A percentile compares a stretch with the other conserved stretches of the same genome.
These are phyloP conservation scores for Ciona savignyi DNA, from an alignment of 23 tunicate genomes.

Conservation along the genomic window DNA sequence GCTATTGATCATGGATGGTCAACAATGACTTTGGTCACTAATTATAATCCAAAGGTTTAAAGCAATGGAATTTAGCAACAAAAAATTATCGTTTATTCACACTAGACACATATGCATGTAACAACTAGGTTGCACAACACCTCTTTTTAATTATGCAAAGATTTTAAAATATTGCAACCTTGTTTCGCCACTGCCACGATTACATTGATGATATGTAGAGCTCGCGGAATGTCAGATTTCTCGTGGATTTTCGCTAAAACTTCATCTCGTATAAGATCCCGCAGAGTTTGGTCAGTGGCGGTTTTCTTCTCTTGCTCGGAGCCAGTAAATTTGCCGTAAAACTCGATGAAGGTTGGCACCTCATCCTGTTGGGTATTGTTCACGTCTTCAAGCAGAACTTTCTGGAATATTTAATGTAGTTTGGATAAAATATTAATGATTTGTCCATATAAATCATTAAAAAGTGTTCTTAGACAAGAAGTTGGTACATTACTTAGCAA, in stretches of 20 bases:
- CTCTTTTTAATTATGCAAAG: too few relatives aligned
- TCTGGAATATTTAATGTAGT: slow-evolving; percentile 19
- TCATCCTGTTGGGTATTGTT: background rate
- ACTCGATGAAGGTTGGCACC: slow-evolving; percentile 20
- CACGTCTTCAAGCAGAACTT: slow-evolving; percentile 19
- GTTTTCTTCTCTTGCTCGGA: slow-evolving; percentile 76
- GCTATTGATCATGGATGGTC: too few relatives aligned
- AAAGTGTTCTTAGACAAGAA: too few relatives aligned
- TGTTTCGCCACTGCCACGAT: slow-evolving; percentile 73
- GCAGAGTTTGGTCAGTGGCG: slow-evolving; percentile 77
- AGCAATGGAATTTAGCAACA: too few relatives aligned
- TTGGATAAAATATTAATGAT: too few relatives aligned
- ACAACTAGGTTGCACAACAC: too few relatives aligned
- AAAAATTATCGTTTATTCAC: too few relatives aligned
- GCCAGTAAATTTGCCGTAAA: slow-evolving; percentile 47
- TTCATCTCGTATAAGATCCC: slow-evolving; percentile 31
- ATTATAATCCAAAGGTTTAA: too few relatives aligned
- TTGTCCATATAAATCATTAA: too few relatives aligned
- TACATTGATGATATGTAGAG: slow-evolving; percentile 38
- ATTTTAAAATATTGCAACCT: slow-evolving; percentile 26
- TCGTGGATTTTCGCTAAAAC: slow-evolving; percentile 12
- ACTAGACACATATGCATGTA: too few relatives aligned
- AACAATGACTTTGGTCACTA: too few relatives aligned
- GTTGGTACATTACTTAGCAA: too few relatives aligned
- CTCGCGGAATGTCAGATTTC: background rate